Evolutionary conservation across 2,888 invertebrate species (phyloP).

Genomic region (Calliopum simillimum): DNA sequence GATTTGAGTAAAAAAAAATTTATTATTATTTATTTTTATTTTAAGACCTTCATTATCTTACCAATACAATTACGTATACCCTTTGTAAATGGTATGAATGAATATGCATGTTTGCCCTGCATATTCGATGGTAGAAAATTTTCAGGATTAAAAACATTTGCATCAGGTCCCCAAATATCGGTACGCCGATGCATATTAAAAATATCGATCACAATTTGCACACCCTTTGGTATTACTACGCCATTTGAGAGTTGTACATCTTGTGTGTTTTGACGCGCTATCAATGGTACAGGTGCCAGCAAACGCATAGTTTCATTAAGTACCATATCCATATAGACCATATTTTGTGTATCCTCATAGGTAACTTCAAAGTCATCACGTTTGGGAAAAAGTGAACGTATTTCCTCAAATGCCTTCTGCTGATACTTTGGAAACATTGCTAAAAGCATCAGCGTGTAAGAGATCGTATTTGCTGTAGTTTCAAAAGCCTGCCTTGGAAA

Average conservation of each 20-base stretch:
- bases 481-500: slow-evolving; percentile 57
- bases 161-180: slow-evolving; percentile 63
- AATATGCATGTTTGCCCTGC: slow-evolving; percentile 60
- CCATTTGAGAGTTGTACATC: slow-evolving; percentile 57
- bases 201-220: slow-evolving; percentile 61
- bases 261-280: slow-evolving; percentile 55
- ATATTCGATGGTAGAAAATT: slow-evolving; percentile 62
- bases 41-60: slow-evolving; percentile 31
- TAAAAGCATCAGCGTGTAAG: slow-evolving; percentile 55
- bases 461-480: slow-evolving; percentile 61
- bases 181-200: slow-evolving; percentile 62
- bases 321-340: slow-evolving; percentile 62
- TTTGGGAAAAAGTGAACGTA: slow-evolving; percentile 52
- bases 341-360: slow-evolving; percentile 57
- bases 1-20: background rate
- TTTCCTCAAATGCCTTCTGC: slow-evolving; percentile 59
- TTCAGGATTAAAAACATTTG: slow-evolving; percentile 63
- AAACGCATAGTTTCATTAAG: slow-evolving; percentile 63
- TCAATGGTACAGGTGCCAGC: slow-evolving; percentile 60
- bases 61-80: slow-evolving; percentile 64
- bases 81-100: slow-evolving; percentile 64
- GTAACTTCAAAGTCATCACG: slow-evolving; percentile 53
- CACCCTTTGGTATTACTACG: slow-evolving; percentile 57
- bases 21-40: background rate
- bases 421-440: slow-evolving; percentile 63